Conservation (phyloP, 2,888 invertebrate genomes). For the Limenitis arthemis region DNA sequence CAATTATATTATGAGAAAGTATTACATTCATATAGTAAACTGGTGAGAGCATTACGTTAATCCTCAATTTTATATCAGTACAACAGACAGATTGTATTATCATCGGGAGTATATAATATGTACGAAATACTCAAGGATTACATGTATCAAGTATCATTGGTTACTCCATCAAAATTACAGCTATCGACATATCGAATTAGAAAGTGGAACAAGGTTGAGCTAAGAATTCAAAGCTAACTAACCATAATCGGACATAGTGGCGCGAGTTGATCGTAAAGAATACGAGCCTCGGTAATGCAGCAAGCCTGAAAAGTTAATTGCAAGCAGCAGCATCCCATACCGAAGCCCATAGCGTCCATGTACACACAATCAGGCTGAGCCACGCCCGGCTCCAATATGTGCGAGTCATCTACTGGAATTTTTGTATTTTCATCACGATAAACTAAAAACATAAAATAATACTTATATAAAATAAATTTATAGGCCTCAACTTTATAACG, state of each 20-base stretch:
- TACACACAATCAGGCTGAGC: constrained; percentile 93
- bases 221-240: no score
- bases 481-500: not conserved
- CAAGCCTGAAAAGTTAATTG: constrained; percentile 98
- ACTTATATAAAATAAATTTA: no score
- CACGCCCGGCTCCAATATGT: constrained; percentile 71
- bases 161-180: no score
- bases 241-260: constrained; percentile 98
- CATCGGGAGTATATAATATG: no score
- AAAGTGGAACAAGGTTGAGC: no score
- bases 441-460: constrained; percentile 69
- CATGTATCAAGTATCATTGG: no score
- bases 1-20: not conserved
- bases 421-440: constrained; percentile 91
- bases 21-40: no score
- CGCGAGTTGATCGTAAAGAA: constrained; percentile 96
- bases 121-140: no score
- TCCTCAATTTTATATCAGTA: no score
- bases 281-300: constrained; percentile 95
- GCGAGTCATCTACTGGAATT: constrained; percentile 85
- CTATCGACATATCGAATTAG: no score
- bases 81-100: no score
- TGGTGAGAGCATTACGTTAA: no score
- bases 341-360: constrained; percentile 99
- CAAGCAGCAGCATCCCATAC: constrained; percentile 98